phyloP scores from a whole-genome alignment of 2,797 vertebrate species.

The Phataginus tetradactyla region DNA sequence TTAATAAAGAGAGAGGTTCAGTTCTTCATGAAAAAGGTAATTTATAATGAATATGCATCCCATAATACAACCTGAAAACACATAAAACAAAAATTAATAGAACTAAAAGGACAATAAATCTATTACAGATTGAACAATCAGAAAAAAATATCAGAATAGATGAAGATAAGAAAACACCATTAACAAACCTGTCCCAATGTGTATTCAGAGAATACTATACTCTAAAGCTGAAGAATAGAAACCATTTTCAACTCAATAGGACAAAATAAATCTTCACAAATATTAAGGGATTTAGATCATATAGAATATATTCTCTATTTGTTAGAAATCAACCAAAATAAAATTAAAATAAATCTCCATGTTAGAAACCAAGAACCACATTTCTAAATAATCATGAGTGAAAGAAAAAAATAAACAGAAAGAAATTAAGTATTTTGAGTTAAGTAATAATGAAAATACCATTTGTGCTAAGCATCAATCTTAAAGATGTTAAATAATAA shows the following conservation, averaged over 20 bases:
- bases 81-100: constrained; percentile 16
- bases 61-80: constrained; percentile 4
- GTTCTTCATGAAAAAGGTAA: constrained; percentile 17
- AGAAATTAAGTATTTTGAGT: constrained; percentile 29
- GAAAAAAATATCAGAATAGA: not conserved
- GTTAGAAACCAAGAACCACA: constrained; percentile 22
- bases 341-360: not conserved
- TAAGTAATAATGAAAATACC: constrained; percentile 20
- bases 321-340: constrained; percentile 22
- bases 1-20: not conserved
- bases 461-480: not conserved
- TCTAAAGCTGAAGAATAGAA: not conserved
- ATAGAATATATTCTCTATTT: constrained; percentile 28
- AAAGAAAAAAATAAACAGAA: not conserved
- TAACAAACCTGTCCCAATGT: not conserved
- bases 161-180: not conserved
- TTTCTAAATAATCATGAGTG: not conserved
- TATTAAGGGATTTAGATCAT: not conserved
- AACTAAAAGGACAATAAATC: not conserved
- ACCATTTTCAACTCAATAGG: not conserved
- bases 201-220: not conserved
- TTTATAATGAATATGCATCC: not conserved
- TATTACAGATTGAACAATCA: not conserved
- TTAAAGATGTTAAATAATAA: constrained; percentile 23
- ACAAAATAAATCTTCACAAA: not conserved